Base-by-base conservation (phyloP, 1,140 invertebrate genomes). In the Laodelphax striatellus region DNA sequence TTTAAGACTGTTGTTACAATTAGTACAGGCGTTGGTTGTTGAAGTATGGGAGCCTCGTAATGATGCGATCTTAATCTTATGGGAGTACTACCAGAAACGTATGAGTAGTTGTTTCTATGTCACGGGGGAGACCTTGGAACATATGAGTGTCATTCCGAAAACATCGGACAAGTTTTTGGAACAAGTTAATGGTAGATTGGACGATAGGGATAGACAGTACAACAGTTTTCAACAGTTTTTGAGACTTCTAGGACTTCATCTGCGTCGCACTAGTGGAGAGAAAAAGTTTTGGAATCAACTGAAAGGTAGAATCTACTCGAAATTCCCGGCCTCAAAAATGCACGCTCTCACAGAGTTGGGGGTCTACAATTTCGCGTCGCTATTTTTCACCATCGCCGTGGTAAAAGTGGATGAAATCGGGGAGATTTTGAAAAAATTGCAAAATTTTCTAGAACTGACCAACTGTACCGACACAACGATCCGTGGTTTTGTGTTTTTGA, bases 81-180 rank as follows among this genome's bases (percentile, higher is more conserved):
- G 76, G 71, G 76, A 77, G 31, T 77, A 73, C 64, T 78, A 75
- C 64, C 73, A 76, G 52, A 71, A 74, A 57, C 68, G 71, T 68
- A 68, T 78, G 11, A 71, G 77, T 57, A 66, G 71, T 61, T 70
- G 70, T 11, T 77, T 77, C 61, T 60, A 77, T n/a, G 42, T 74
- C 14, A 70, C 74, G 55, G 68, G 67, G 6, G 68, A 69, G 52
- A 71, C 72, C 2, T 70, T 73, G 21, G 76, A 73, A 71, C 67
- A 64, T 10, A 60, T 71, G 5, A 71, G 73, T 0, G 60, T 71
- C 57, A 74, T 77, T 42, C 28, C 31, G 5, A 72, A 74, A 61
- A 70, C 77, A 60, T 59, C 77, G 8, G 71, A 71, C n/a, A 71
- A 76, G 66, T 66, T 74, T 1, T 73, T 68, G 57, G 64, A 70